These are phyloP conservation scores for Heliornis fulica DNA, from an alignment of 2,113 vertebrate genomes.

Conservation along the genomic window DNA sequence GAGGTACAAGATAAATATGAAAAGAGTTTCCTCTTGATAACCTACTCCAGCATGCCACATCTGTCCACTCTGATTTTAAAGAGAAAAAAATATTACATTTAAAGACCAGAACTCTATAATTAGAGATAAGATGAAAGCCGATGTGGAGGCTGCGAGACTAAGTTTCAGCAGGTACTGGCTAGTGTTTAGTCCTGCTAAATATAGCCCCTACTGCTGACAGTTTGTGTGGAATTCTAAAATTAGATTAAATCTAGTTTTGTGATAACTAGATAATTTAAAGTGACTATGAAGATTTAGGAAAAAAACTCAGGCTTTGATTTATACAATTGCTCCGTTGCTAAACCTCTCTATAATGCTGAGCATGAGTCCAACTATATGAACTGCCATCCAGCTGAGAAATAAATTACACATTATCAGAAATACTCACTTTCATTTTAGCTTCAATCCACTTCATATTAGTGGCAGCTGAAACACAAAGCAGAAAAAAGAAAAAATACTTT, in stretches of 20 bases:
- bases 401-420: constrained; percentile 7
- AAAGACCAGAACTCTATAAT: not conserved
- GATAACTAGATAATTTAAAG: not conserved
- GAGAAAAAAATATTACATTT: not conserved
- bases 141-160: not conserved
- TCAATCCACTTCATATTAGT: constrained; percentile 99
- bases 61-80: not conserved
- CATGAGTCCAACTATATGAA: not conserved
- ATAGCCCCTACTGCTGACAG: not conserved
- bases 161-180: not conserved
- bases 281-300: not conserved
- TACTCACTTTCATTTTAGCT: constrained; percentile 98
- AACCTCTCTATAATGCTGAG: rapidly evolving
- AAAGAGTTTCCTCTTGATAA: constrained; percentile 15
- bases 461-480: constrained; percentile 82
- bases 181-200: constrained; percentile 26
- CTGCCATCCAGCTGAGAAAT: not conserved
- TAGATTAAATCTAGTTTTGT: not conserved
- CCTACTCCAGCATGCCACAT: not conserved
- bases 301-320: not conserved
- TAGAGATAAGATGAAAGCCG: constrained; percentile 34
- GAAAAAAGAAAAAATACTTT: constrained; percentile 31
- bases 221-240: constrained; percentile 19
- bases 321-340: not conserved
- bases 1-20: not conserved